Base-by-base conservation (phyloP, 2,888 invertebrate genomes). In the Orchesella flavescens region DNA sequence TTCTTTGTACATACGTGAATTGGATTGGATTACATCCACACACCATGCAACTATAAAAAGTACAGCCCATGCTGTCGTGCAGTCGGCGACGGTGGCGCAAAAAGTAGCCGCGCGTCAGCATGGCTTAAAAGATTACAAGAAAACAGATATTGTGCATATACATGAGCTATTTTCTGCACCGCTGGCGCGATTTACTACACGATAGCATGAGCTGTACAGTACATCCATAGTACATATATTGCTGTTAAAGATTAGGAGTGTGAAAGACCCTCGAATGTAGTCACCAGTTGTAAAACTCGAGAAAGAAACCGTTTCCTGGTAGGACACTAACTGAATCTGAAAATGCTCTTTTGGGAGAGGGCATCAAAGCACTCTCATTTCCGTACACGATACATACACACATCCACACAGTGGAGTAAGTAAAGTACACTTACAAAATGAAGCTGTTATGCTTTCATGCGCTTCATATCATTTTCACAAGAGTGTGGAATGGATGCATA, bases 351-450 rank as follows among this genome's bases (percentile, higher is more conserved):
- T 55, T 2, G 66, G 66, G 76, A 76, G 23, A 65, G 53, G 21
- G 24, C 53, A 74, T 74, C 63, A 49, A 65, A 24, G 53, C 15
- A 73, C 61, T 73, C 61, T 44, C 73, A 43, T 65, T 73, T 61
- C 34, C 24, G 34, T 61, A 46, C 43, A 13, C 46, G 19, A 57
- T 44, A 66, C 44, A 24, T 9, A 66, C 21, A 21, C 61, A 61
- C 17, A 61, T 9, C 4, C 4, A 5, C 21, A 61, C 7, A 46
- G 9, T 10, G n/a, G n/a, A n/a, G n/a, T n/a, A n/a, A n/a, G n/a
- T n/a, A n/a, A n/a, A n/a, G n/a, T 61, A 21, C 5, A 23, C 63
- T 15, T 34, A 34, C 19, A 23, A 71, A 24, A 72, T 72, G 57
- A 57, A 72, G 69, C 34, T 59, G 59, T 57, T 57, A 72, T 15